Percentiles rank a stretch among this genome's conserved stretches.
Conservation (phyloP, 2,888 invertebrate species). For the Smittia aterrima region DNA sequence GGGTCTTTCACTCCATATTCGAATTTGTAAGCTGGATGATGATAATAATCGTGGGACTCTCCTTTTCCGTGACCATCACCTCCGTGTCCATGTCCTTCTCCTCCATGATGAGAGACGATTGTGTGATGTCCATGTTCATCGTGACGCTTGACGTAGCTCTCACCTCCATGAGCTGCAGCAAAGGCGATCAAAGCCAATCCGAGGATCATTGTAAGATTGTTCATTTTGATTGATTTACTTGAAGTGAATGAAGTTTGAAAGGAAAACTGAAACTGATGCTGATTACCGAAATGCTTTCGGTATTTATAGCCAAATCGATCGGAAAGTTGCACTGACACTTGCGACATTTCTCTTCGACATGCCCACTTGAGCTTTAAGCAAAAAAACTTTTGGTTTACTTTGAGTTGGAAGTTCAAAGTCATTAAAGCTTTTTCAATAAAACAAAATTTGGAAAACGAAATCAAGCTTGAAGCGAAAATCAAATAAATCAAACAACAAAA, state of each 20-base stretch:
- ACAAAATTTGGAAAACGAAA: too few species aligned
- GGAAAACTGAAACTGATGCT: background rate
- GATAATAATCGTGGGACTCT: background rate
- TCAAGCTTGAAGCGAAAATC: too few species aligned
- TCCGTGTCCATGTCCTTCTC: background rate
- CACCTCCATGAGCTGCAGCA: conserved; percentile 18
- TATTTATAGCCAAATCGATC: background rate
- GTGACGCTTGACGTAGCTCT: conserved; percentile 24
- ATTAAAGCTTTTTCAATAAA: background rate
- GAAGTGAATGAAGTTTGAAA: background rate
- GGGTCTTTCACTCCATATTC: conserved; percentile 31
- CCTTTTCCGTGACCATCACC: background rate
- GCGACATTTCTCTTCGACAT: background rate
- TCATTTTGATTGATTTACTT: background rate
- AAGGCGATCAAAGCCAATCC: conserved; percentile 10
- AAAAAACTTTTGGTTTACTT: background rate
- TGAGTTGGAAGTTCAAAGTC: background rate
- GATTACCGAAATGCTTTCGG: background rate
- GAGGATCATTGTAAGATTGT: background rate
- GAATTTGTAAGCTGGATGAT: conserved; percentile 16
- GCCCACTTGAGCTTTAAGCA: background rate
- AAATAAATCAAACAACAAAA: background rate
- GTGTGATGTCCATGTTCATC: conserved; percentile 33
- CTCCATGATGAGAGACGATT: background rate
- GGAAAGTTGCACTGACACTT: background rate